Evolutionary conservation across 2,113 vertebrate genomes (phyloP).

Genomic region (Galeopterus variegatus): DNA sequence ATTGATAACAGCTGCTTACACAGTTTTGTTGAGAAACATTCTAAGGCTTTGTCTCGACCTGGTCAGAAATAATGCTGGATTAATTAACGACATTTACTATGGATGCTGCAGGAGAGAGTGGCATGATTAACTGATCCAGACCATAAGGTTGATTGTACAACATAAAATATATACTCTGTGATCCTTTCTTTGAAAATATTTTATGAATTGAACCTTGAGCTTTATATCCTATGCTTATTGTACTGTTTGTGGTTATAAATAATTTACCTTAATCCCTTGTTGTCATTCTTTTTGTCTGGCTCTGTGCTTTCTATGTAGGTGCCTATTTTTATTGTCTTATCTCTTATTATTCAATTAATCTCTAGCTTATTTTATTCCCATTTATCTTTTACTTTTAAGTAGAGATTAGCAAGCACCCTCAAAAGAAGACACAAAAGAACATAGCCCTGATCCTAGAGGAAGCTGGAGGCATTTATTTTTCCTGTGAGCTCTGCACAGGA

Average conservation of each 20-base stretch:
- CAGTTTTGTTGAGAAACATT: not conserved
- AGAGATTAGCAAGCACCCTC: not conserved
- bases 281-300: not conserved
- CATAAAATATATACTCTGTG: not conserved
- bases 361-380: not conserved
- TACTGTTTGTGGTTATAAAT: conserved; percentile 8
- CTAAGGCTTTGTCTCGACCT: not conserved
- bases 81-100: not conserved
- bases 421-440: not conserved
- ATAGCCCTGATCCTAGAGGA: not conserved
- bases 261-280: not conserved
- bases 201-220: not conserved
- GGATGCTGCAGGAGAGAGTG: not conserved
- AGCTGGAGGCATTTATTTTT: not conserved
- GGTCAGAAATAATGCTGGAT: not conserved
- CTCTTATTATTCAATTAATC: not conserved
- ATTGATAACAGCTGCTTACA: conserved; percentile 45
- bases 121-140: conserved; percentile 28
- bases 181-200: not conserved
- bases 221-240: not conserved
- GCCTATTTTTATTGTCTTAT: not conserved
- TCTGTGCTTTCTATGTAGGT: not conserved
- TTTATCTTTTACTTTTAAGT: conserved; percentile 20
- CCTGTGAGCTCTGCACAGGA: not conserved
- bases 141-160: not conserved